Conservation (phyloP, 2,888 invertebrate species). For the Chymomyza caudatula region DNA sequence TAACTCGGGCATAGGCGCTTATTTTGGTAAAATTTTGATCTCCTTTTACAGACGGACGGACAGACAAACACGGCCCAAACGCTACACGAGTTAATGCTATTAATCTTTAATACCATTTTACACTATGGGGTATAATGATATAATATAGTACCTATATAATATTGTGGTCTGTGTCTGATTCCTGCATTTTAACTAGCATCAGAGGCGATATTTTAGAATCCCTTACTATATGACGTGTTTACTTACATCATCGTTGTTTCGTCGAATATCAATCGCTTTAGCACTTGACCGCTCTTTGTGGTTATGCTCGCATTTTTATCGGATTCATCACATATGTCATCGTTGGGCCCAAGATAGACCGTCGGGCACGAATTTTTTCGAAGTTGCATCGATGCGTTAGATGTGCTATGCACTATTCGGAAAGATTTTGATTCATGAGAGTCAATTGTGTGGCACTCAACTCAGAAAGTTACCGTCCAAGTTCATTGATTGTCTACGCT, state of each 20-base stretch:
- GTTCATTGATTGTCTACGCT: constrained; percentile 80
- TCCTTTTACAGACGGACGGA: too few relatives aligned
- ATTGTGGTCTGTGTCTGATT: too few relatives aligned
- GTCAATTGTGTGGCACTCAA: background rate
- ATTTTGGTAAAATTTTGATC: too few relatives aligned
- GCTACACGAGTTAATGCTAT: too few relatives aligned
- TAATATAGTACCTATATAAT: too few relatives aligned
- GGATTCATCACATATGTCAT: constrained; percentile 30
- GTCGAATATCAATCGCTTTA: constrained; percentile 56
- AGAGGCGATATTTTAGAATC: too few relatives aligned
- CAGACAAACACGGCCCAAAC: too few relatives aligned
- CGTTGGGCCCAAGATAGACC: constrained; percentile 44
- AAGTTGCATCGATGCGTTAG: constrained; percentile 32
- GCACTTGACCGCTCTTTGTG: constrained; percentile 53
- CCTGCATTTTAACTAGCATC: too few relatives aligned
- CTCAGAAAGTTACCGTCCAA: constrained; percentile 66
- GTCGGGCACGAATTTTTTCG: constrained; percentile 69
- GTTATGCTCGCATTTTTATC: constrained; percentile 45
- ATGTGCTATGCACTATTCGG: constrained; percentile 33
- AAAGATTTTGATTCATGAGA: background rate
- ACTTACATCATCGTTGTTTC: constrained; percentile 66
- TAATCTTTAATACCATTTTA: too few relatives aligned
- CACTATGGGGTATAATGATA: too few relatives aligned
- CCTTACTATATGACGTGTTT: background rate
- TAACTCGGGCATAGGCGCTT: too few relatives aligned